Conservation (phyloP, 2,888 invertebrate species). For the Cataglyphis albicans region DNA sequence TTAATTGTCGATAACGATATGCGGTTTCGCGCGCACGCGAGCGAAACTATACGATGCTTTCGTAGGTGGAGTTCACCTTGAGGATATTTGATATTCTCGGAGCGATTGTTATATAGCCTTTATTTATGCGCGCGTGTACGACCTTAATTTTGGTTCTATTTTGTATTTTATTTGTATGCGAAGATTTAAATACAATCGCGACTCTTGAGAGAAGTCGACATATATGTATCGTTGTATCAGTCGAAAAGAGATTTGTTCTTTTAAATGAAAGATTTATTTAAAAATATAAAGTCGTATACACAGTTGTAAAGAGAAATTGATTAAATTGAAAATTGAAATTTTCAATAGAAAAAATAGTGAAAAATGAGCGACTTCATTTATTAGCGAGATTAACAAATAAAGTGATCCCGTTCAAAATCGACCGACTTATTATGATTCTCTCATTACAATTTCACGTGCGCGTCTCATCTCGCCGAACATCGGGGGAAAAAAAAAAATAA, state of each 20-base stretch:
- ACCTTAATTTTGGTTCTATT: neutral
- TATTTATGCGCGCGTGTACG: neutral
- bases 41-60: neutral
- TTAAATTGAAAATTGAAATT: neutral
- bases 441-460: neutral
- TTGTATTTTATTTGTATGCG: too few relatives aligned
- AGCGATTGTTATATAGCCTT: neutral
- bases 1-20: conserved; percentile 49
- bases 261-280: neutral
- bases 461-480: neutral
- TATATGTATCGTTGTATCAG: neutral
- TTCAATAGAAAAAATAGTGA: neutral
- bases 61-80: conserved; percentile 1
- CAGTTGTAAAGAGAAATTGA: neutral
- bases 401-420: neutral
- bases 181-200: neutral
- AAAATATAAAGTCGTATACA: neutral
- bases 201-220: neutral
- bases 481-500: neutral
- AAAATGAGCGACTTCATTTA: neutral
- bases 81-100: conserved; percentile 28
- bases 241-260: neutral
- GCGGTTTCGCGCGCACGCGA: neutral
- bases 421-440: neutral
- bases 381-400: neutral